These are phyloP conservation scores for Antennarius striatus DNA, from an alignment of 2,113 vertebrate genomes.

Conservation along the genomic window DNA sequence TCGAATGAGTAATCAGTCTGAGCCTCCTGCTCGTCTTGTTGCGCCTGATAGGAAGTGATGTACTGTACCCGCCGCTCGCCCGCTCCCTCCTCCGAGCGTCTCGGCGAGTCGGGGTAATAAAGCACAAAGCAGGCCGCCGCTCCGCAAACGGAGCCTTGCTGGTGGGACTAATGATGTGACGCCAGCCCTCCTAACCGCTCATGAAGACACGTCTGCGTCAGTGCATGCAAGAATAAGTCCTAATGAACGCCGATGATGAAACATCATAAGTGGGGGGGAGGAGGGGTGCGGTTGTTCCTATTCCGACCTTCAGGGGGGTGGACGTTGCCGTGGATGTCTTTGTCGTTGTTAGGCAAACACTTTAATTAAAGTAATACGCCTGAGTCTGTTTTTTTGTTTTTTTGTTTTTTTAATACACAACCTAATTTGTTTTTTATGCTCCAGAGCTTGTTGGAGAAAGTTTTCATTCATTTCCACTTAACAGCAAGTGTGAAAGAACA, in stretches of 20 bases:
- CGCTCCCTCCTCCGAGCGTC: constrained; percentile 7
- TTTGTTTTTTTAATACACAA: constrained; percentile 22
- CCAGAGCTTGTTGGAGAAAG: constrained; percentile 9
- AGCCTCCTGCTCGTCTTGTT: constrained; percentile 10
- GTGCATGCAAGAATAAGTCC: neutral
- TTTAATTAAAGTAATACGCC: constrained; percentile 44
- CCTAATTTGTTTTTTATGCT: constrained; percentile 26
- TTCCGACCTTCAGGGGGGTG: too few relatives aligned
- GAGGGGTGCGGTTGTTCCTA: too few relatives aligned
- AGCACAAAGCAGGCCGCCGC: constrained; percentile 14
- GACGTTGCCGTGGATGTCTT: too few relatives aligned
- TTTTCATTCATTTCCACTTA: constrained; percentile 49
- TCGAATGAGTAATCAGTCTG: constrained; percentile 49
- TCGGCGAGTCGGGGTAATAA: constrained; percentile 41
- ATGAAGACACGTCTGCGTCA: neutral
- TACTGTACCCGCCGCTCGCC: neutral
- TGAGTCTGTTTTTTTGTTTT: constrained; percentile 15
- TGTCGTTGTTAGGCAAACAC: constrained; percentile 26
- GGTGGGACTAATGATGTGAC: constrained; percentile 36
- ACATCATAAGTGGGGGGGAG: too few relatives aligned
- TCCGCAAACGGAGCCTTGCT: constrained; percentile 4
- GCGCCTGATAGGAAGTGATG: constrained; percentile 9
- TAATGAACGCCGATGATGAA: constrained; percentile 10
- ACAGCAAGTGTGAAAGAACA: constrained; percentile 4
- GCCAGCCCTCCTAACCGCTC: constrained; percentile 4